Conservation (phyloP, 2,797 vertebrate species). For the Gymnoscopelus braueri region DNA sequence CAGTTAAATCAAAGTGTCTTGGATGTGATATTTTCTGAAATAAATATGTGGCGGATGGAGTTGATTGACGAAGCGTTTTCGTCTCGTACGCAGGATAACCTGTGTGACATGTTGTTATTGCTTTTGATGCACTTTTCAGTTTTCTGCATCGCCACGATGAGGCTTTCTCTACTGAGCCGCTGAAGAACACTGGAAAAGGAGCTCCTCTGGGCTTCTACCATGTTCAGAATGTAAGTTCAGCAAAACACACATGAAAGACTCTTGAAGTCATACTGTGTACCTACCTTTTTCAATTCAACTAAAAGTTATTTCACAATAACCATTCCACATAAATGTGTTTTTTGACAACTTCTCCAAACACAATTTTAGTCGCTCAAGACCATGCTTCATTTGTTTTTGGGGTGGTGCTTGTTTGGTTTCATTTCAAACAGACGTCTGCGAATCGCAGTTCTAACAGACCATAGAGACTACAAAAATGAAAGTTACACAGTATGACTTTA, state of each 20-base stretch:
- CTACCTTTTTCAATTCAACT: not conserved
- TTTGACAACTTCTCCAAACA: slow-evolving; percentile 3
- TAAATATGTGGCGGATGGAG: too few species aligned
- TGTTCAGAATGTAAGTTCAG: slow-evolving; percentile 92
- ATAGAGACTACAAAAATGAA: too few species aligned
- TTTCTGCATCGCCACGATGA: slow-evolving; percentile 99
- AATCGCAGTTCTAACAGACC: too few species aligned
- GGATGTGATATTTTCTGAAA: too few species aligned
- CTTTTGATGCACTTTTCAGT: slow-evolving; percentile 70
- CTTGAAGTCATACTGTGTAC: not conserved
- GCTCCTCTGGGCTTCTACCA: slow-evolving; percentile 95
- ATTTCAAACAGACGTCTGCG: too few species aligned
- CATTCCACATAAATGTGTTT: not conserved
- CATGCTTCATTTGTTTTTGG: too few species aligned
- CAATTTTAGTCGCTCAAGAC: too few species aligned
- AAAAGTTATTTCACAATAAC: not conserved
- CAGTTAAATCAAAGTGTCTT: too few species aligned
- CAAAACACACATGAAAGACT: not conserved
- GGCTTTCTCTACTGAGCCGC: slow-evolving; percentile 97
- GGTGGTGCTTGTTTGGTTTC: too few species aligned
- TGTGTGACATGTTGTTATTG: slow-evolving; percentile 20
- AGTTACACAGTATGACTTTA: too few species aligned
- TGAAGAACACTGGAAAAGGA: slow-evolving; percentile 95
- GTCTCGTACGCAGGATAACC: too few species aligned
- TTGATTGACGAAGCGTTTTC: too few species aligned